Evolutionary conservation across 2,888 invertebrate genomes (phyloP), one percentile per base, ranked within the genome.

Genomic region (Monopis laevigella): DNA sequence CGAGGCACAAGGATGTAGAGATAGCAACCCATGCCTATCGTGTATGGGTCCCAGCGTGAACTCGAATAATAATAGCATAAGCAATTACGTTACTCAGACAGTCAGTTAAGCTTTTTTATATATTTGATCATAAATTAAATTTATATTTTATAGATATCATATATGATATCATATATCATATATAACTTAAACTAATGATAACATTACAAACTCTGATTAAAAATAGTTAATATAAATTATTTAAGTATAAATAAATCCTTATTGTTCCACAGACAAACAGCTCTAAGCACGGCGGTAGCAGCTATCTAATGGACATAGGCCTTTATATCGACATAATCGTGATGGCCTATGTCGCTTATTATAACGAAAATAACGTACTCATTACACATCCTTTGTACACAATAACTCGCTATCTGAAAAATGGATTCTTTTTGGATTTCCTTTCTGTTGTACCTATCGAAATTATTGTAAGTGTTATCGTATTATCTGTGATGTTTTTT

Each of bases 331-430:
- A 83, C 30, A 48, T 83, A 0, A 21, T 78, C 5, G 50, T 83
- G 8, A 74, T 82, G 70, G 49, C 73, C 0, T 82, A 83, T 40
- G 70, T 83, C 0, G 75, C 72, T 0, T 83, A 74, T 46, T 83
- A 82, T 49, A 62, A 82, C 30, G 60, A 75, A 1, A 58, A 60
- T 12, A 78, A 74, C 0, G 45, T 83, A 11, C 50, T 82, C 7
- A 60, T 83, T 13, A 77, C 72, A 0, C 83, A 83, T 51, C 82
- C 83, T 0, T 48, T 77, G 7, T 47, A 70, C 5, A 80, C 74
- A 1, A 56, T 77, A 1, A 55, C 58, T 0, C 55, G 68, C 41
- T 82, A 82, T 50, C 41, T 82, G 42, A 73, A 54, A 42, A 58
- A 60, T 16, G 63, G 63, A 0, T 82, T 82, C 45, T 14, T 72